Base-by-base conservation (phyloP, 2,797 vertebrate species). In the Molossus molossus region DNA sequence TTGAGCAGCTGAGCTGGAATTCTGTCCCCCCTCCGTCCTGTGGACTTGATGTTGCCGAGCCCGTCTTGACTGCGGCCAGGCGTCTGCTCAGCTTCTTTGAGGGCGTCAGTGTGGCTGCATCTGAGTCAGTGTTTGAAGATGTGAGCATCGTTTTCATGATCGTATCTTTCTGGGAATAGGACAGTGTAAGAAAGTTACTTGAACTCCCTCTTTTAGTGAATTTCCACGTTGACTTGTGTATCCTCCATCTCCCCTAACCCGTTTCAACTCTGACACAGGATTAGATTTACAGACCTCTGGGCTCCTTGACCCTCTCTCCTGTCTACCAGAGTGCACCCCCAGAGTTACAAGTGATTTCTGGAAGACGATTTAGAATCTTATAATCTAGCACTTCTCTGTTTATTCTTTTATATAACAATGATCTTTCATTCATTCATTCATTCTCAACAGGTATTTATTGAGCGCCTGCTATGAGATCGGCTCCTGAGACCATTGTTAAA, bases 21-120 rank as follows among this genome's bases (percentile, higher is more conserved):
- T 87, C 48, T 12, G 33, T 33, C 76, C n/a, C 69, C 11, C 1
- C 5, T 0, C 55, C 8, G 0, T 15, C 5, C 0, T 3, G 3
- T 4, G 12, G 57, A 6, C 29, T 48, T 9, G 40, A 2, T 2
- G 7, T n/a, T 4, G 6, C n/a, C 2, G 18, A 55, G 20, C 3
- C 48, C 20, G 9, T 17, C 48, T 64, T 37, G 48, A 3, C 13
- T 3, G 3, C 5, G 79, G 75, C 23, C 48, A 20, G 75, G 20
- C 69, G 21, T 48, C 60, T 20, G n/a, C 33, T 17, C 53, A 50
- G 23, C 48, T 53, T 79, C 48, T 62, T 12, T 15, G 25, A 73
- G 45, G 33, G 1, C 25, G 18, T 55, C 23, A 8, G 6, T 4
- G 18, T 6, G 48, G 53, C 2, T 21, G 14, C 17, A 4, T 9